Conservation (phyloP, 2,113 vertebrate genomes). For the Platysteira castanea region DNA sequence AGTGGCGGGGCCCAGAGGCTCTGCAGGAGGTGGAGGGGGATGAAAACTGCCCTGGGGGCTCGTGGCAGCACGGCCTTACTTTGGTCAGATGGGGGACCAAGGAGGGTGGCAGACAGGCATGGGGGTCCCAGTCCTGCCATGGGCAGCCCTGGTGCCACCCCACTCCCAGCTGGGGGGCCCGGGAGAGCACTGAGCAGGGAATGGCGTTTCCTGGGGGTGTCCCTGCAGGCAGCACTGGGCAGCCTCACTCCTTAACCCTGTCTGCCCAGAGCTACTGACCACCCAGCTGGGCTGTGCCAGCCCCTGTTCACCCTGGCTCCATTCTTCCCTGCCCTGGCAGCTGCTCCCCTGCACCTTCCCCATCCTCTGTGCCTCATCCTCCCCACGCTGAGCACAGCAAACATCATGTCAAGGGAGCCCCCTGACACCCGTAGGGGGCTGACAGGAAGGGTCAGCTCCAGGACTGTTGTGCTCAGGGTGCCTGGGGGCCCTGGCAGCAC, state of each 20-base stretch:
- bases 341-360: not conserved
- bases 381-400: not conserved
- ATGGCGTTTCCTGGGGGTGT: not conserved
- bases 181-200: not conserved
- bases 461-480: not conserved
- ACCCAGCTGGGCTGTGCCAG: not conserved
- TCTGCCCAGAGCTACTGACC: not conserved
- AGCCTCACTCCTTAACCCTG: not conserved
- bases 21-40: not conserved
- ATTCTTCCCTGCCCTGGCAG: not conserved
- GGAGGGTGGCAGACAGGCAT: not conserved
- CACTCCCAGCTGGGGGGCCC: too few species aligned
- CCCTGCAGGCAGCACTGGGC: not conserved
- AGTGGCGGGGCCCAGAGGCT: not conserved
- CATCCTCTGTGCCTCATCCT: not conserved
- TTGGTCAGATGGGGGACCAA: not conserved
- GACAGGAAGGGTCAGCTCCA: not conserved
- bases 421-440: accelerated
- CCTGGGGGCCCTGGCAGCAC: not conserved
- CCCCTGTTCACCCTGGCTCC: not conserved
- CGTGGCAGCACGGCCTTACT: not conserved
- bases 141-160: not conserved
- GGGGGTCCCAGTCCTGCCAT: not conserved
- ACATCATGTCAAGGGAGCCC: not conserved
- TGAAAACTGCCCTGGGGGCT: not conserved